These are phyloP conservation scores for Harmothoe impar DNA, from an alignment of 2,888 invertebrate species.

Conservation along the genomic window DNA sequence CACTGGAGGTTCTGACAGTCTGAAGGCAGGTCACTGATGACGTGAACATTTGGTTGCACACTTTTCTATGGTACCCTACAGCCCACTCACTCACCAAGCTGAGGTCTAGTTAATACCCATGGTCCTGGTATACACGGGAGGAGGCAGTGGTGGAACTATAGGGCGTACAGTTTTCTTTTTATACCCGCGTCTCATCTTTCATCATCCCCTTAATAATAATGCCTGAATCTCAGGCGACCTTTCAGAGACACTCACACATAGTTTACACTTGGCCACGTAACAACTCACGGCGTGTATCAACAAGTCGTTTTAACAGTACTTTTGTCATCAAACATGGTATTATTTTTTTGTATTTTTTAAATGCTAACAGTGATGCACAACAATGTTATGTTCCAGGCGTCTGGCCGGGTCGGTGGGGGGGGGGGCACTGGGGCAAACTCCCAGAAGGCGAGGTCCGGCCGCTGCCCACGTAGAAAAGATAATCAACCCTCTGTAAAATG, in stretches of 20 bases:
- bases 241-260: neutral
- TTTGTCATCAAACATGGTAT: neutral
- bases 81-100: no score
- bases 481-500: slow-evolving; percentile 42
- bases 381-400: neutral
- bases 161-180: neutral
- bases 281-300: neutral
- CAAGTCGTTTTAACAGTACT: neutral
- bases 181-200: neutral
- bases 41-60: no score
- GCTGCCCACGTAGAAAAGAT: slow-evolving; percentile 35
- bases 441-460: slow-evolving; percentile 6
- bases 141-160: neutral
- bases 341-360: neutral
- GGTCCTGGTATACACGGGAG: no score
- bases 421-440: neutral
- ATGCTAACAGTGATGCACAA: slow-evolving; percentile 10
- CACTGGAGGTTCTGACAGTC: no score
- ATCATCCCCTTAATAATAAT: neutral
- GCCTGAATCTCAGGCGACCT: neutral
- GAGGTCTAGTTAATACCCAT: no score
- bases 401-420: neutral
- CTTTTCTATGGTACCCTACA: no score
- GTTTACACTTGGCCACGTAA: neutral
- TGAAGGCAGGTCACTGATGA: no score